phyloP scores from a whole-genome alignment of 2,888 invertebrate genomes.

The Philereme transversata region DNA sequence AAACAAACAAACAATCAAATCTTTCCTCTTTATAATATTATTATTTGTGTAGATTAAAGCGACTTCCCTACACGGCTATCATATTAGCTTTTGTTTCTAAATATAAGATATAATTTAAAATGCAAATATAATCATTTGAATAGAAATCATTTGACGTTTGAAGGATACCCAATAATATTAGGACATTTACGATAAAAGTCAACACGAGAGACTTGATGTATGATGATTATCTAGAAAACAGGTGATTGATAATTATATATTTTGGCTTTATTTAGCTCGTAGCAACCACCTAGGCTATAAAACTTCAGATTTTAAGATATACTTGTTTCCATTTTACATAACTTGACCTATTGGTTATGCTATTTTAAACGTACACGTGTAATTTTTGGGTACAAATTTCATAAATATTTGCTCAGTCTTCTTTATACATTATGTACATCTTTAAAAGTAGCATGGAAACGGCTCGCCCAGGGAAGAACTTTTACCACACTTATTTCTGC shows the following conservation, averaged over 20 bases:
- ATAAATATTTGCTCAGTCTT: no score
- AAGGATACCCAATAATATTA: conserved; percentile 10
- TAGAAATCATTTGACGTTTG: conserved; percentile 11
- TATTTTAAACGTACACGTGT: no score
- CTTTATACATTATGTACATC: no score
- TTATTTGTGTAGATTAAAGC: neutral
- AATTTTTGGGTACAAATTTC: no score
- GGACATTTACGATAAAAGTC: conserved; percentile 3
- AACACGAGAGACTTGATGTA: neutral
- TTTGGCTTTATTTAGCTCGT: neutral
- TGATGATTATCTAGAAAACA: neutral
- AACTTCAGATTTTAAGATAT: neutral
- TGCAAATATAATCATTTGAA: conserved; percentile 14
- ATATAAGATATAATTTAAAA: conserved; percentile 8
- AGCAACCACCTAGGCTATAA: neutral
- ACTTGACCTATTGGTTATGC: neutral
- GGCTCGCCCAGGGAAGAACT: no score
- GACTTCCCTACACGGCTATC: neutral
- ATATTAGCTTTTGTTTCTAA: conserved; percentile 2
- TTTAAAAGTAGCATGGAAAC: no score
- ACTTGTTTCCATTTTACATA: neutral
- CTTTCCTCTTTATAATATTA: neutral
- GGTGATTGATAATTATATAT: neutral
- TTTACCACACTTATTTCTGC: no score
- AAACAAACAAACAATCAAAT: no score